These are phyloP conservation scores for Magallana ariakensis DNA, from an alignment of 1,140 invertebrate species.

Conservation along the genomic window DNA sequence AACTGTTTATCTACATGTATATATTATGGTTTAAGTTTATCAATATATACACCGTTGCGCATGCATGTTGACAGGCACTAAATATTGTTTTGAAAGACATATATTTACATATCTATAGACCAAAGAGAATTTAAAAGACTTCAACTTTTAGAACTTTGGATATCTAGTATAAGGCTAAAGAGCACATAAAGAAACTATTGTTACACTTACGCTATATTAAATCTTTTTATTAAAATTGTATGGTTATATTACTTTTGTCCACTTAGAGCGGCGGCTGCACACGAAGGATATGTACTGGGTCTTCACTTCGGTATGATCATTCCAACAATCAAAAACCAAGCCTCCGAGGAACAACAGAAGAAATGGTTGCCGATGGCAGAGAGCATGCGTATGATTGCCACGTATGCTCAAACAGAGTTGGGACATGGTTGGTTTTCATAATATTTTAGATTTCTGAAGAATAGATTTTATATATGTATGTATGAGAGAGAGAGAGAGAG, in stretches of 20 bases:
- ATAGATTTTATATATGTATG: no score
- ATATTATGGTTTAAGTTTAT: no score
- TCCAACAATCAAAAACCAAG: slow-evolving; percentile 92
- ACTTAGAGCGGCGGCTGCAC: neutral
- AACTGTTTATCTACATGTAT: no score
- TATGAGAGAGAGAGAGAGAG: no score
- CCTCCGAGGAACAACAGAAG: slow-evolving; percentile 89
- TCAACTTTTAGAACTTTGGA: neutral
- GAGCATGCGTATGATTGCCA: slow-evolving; percentile 91
- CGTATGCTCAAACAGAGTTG: slow-evolving; percentile 96
- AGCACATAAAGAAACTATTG: neutral
- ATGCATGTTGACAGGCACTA: neutral
- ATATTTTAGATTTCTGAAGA: no score
- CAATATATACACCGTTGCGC: no score
- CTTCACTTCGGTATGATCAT: slow-evolving; percentile 95
- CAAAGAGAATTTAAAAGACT: no score
- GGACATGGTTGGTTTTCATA: slow-evolving; percentile 85
- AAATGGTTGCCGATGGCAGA: slow-evolving; percentile 92
- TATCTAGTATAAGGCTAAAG: neutral
- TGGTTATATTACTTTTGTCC: neutral
- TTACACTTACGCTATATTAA: neutral
- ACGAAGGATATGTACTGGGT: slow-evolving; percentile 48
- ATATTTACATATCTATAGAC: no score
- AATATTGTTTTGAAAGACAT: no score
- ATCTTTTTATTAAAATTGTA: neutral